These are phyloP conservation scores for Pyrocephalus nanus DNA, from an alignment of 2,797 vertebrate genomes.

Conservation along the genomic window DNA sequence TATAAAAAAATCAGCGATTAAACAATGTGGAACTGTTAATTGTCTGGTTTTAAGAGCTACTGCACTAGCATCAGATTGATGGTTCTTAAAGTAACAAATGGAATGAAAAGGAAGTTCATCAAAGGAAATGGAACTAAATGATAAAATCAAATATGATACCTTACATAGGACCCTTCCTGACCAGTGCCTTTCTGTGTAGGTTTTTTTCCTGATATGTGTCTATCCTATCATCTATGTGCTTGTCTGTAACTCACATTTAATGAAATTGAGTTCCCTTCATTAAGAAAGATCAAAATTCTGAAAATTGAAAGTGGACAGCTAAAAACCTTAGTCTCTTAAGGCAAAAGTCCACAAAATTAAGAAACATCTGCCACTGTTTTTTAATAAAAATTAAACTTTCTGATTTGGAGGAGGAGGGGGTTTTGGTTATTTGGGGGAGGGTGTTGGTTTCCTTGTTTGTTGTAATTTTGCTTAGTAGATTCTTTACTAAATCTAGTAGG, in stretches of 20 bases:
- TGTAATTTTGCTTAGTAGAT: not conserved
- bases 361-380: not conserved
- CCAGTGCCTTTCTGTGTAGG: fast-evolving
- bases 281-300: not conserved
- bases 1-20: not conserved
- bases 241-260: not conserved
- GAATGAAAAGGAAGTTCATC: not conserved
- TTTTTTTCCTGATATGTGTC: not conserved
- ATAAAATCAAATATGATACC: not conserved
- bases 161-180: not conserved
- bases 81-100: not conserved
- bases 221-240: not conserved
- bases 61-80: not conserved
- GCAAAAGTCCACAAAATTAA: not conserved
- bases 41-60: not conserved
- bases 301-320: not conserved
- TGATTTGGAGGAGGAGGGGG: fast-evolving
- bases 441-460: not conserved
- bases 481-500: not conserved
- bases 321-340: not conserved
- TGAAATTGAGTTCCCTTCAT: not conserved
- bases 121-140: not conserved
- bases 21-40: not conserved
- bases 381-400: not conserved
- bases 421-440: fast-evolving